These are phyloP conservation scores for Drosophila subobscura DNA, from an alignment of 1,140 invertebrate species.

Conservation along the genomic window DNA sequence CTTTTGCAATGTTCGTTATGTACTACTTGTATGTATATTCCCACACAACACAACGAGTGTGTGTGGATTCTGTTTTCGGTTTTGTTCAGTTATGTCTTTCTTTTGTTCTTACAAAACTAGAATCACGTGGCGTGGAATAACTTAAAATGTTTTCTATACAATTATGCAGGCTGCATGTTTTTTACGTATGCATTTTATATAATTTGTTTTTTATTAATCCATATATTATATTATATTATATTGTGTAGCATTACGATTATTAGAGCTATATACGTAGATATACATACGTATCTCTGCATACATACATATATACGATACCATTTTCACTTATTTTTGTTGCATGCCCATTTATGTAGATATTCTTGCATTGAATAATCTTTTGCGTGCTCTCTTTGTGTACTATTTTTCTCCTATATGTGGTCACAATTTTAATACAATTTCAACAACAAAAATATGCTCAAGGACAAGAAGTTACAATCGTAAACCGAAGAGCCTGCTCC, in stretches of 20 bases:
- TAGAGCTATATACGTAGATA: slow-evolving; percentile 26
- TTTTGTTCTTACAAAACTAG: slow-evolving; percentile 42
- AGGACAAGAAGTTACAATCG: no score
- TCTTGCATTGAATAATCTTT: slow-evolving; percentile 18
- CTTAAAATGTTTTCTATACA: slow-evolving; percentile 37
- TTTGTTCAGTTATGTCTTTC: slow-evolving; percentile 11
- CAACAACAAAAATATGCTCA: slow-evolving; percentile 23
- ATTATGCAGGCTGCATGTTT: slow-evolving; percentile 30
- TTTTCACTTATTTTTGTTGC: slow-evolving; percentile 6
- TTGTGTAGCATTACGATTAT: slow-evolving; percentile 46
- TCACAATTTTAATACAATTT: slow-evolving; percentile 21
- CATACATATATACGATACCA: slow-evolving; percentile 40
- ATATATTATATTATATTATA: slow-evolving; percentile 49
- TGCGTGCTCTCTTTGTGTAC: no score
- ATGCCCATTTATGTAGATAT: background rate
- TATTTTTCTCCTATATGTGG: background rate
- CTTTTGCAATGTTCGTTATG: slow-evolving; percentile 18
- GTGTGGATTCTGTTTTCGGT: slow-evolving; percentile 10
- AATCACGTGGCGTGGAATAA: slow-evolving; percentile 52
- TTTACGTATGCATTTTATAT: slow-evolving; percentile 33
- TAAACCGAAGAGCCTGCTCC: background rate
- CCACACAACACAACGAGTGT: slow-evolving; percentile 16
- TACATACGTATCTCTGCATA: slow-evolving; percentile 18
- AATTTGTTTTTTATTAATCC: slow-evolving; percentile 51
- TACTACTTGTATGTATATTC: slow-evolving; percentile 8